Conservation (phyloP, 2,888 invertebrate genomes). For the Phyllotreta striolata region DNA sequence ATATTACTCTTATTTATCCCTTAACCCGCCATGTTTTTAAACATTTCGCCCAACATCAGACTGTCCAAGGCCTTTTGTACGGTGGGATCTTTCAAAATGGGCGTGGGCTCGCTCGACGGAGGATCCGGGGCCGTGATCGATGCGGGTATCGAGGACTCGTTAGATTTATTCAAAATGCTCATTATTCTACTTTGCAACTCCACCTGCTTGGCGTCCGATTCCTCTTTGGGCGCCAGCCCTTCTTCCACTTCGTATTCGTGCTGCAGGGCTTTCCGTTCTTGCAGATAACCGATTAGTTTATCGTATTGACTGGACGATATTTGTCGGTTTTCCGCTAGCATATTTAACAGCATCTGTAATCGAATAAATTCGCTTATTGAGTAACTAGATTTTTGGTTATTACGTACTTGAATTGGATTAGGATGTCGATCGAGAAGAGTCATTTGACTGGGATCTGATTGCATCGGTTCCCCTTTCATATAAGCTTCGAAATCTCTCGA, state of each 20-base stretch:
- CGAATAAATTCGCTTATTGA: constrained; percentile 30
- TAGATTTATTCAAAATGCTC: constrained; percentile 73
- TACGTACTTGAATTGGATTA: constrained; percentile 68
- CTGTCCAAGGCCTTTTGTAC: constrained; percentile 83
- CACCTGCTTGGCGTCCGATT: constrained; percentile 58
- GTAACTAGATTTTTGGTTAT: no score
- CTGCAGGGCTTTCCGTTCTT: constrained; percentile 78
- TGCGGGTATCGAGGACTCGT: constrained; percentile 52
- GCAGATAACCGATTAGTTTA: constrained; percentile 74
- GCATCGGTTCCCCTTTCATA: constrained; percentile 62
- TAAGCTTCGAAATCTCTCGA: constrained; percentile 74
- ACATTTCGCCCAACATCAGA: constrained; percentile 66
- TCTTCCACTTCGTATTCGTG: constrained; percentile 79
- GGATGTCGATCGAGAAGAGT: constrained; percentile 65
- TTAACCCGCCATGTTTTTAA: constrained; percentile 60
- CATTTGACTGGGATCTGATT: constrained; percentile 49
- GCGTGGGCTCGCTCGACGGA: constrained; percentile 52
- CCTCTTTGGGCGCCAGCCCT: constrained; percentile 62
- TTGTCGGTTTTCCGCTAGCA: constrained; percentile 82
- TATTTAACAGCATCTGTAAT: constrained; percentile 70
- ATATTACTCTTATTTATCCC: no score
- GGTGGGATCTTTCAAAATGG: constrained; percentile 76
- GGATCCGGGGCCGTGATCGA: constrained; percentile 54
- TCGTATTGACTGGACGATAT: constrained; percentile 82
- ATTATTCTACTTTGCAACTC: constrained; percentile 81